Evolutionary conservation across 2,888 invertebrate genomes (phyloP).

Genomic region (Girardia tigrina): DNA sequence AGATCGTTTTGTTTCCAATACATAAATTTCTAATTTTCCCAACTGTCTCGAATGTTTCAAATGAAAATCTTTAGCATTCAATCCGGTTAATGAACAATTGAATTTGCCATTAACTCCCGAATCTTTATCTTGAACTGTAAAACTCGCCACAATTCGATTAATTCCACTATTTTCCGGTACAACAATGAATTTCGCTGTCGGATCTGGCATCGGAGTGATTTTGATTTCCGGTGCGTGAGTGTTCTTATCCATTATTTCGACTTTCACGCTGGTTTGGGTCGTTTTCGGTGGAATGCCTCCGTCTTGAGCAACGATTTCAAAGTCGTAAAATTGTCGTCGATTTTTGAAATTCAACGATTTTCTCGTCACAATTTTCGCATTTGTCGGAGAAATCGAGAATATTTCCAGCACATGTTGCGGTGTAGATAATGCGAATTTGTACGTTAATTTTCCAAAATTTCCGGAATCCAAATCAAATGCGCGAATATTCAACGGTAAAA

Average conservation of each 20-base stretch:
- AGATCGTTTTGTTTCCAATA: conserved; percentile 1
- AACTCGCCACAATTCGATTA: conserved; percentile 24
- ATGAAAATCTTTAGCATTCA: conserved; percentile 12
- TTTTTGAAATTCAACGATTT: conserved; percentile 20
- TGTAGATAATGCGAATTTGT: conserved; percentile 28
- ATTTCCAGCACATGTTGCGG: background rate
- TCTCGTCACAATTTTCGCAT: background rate
- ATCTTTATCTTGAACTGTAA: conserved; percentile 30
- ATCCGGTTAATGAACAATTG: background rate
- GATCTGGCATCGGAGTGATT: background rate
- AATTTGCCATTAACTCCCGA: conserved; percentile 29
- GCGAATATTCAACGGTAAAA: background rate
- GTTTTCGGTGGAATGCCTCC: conserved; percentile 31
- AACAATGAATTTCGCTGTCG: background rate
- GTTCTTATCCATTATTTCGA: conserved; percentile 31
- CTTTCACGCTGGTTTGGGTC: conserved; percentile 29
- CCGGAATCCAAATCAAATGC: conserved; percentile 29
- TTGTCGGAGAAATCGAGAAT: background rate
- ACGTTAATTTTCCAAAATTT: background rate
- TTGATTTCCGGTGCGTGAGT: conserved; percentile 31
- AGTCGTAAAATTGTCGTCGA: conserved; percentile 24
- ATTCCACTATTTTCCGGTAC: conserved; percentile 12
- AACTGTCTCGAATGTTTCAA: conserved; percentile 14
- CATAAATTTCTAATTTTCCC: background rate
- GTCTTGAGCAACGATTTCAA: conserved; percentile 31